Conservation (phyloP, 37 sponge, comb jelly and placozoan genomes). For the Bolinopsis microptera region DNA sequence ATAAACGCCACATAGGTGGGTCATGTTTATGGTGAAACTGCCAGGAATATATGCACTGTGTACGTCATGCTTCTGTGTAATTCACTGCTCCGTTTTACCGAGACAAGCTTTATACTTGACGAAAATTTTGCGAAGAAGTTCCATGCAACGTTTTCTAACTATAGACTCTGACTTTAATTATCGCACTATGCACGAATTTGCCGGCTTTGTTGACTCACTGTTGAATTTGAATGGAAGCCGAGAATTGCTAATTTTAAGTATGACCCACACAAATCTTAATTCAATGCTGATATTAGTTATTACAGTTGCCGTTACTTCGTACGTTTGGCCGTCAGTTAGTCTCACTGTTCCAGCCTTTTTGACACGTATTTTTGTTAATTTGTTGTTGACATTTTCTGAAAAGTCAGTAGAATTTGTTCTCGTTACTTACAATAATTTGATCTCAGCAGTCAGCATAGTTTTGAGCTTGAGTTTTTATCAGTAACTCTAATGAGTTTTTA, state of each 20-base stretch:
- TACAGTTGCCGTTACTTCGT: no score
- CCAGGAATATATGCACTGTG: not conserved
- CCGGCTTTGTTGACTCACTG: not conserved
- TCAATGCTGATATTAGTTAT: no score
- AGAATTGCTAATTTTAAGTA: not conserved
- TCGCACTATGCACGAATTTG: not conserved
- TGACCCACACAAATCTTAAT: not conserved
- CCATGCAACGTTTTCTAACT: not conserved
- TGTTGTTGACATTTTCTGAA: not conserved
- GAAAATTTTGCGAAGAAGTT: not conserved
- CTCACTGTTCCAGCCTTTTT: no score
- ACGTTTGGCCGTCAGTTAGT: no score
- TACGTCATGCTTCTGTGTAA: not conserved
- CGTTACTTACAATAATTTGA: no score
- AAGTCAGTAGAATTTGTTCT: no score
- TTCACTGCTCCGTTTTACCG: not conserved
- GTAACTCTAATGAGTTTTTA: no score
- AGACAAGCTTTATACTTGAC: not conserved
- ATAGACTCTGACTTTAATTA: not conserved
- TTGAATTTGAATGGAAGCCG: not conserved
- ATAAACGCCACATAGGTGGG: no score
- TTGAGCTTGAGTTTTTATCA: no score
- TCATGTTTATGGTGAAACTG: not conserved
- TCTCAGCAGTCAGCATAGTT: no score
- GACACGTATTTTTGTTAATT: no score